These are phyloP conservation scores for Mallateleia sp. DNA, from an alignment of 2,888 invertebrate species.

Conservation along the genomic window DNA sequence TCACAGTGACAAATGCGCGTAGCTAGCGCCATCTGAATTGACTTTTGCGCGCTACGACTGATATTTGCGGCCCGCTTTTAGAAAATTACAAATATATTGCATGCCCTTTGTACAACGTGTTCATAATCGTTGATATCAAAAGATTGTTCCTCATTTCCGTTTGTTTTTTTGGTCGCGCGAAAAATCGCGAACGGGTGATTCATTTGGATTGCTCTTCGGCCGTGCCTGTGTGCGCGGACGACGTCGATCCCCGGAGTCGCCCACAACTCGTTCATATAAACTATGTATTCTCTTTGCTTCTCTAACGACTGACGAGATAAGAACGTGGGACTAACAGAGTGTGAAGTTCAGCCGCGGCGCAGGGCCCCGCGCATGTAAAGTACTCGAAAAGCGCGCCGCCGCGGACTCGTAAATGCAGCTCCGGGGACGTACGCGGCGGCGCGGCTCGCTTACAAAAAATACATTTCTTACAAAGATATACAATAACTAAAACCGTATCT, in stretches of 20 bases:
- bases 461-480: slow-evolving; percentile 83
- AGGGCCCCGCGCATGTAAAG: slow-evolving; percentile 24
- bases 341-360: not conserved
- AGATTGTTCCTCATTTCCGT: slow-evolving; percentile 24
- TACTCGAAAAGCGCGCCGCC: slow-evolving; percentile 42
- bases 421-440: slow-evolving; percentile 72
- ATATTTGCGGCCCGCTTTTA: slow-evolving; percentile 52
- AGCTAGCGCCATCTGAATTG: slow-evolving; percentile 53
- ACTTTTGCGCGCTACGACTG: slow-evolving; percentile 58
- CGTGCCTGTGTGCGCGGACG: slow-evolving; percentile 31
- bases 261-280: slow-evolving; percentile 36
- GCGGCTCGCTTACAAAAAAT: slow-evolving; percentile 84
- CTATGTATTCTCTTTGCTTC: slow-evolving; percentile 41
- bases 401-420: slow-evolving; percentile 22
- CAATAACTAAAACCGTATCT: slow-evolving; percentile 72
- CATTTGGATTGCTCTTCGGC: slow-evolving; percentile 40
- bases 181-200: slow-evolving; percentile 55
- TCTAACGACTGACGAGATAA: too few relatives aligned
- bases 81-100: slow-evolving; percentile 80
- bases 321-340: too few relatives aligned
- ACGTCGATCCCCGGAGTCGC: not conserved
- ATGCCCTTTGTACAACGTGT: slow-evolving; percentile 68
- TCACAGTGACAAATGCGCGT: slow-evolving; percentile 76
- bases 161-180: slow-evolving; percentile 24
- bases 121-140: slow-evolving; percentile 39